phyloP scores from a whole-genome alignment of 2,113 vertebrate species.

The Cepphus grylle region DNA sequence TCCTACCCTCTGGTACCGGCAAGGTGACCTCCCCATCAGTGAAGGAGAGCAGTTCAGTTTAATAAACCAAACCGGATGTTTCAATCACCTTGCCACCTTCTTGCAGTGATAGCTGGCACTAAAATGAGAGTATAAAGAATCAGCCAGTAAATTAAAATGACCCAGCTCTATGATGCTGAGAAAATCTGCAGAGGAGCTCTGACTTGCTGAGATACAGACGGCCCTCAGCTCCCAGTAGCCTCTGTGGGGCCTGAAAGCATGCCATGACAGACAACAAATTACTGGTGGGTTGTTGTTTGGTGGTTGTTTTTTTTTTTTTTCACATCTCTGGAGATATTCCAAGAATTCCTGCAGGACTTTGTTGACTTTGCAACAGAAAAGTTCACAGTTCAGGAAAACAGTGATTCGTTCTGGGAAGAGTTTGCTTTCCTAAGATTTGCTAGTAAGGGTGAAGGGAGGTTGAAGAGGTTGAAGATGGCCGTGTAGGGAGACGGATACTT shows the following conservation, averaged over 20 bases:
- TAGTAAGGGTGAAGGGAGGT: not conserved
- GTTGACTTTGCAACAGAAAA: slow-evolving; percentile 29
- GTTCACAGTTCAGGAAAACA: not conserved
- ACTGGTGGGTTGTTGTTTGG: not conserved
- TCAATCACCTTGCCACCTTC: not conserved
- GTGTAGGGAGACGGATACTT: not conserved
- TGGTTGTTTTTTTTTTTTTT: not conserved
- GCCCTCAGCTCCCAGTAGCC: not conserved
- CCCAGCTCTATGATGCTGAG: not conserved
- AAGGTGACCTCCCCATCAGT: slow-evolving; percentile 7
- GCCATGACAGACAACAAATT: not conserved
- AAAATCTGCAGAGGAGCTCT: not conserved
- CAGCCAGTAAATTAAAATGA: slow-evolving; percentile 7
- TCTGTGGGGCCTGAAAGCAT: not conserved
- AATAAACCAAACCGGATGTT: not conserved
- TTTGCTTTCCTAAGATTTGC: not conserved
- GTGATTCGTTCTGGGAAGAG: not conserved
- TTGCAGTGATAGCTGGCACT: not conserved
- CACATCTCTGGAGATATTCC: not conserved
- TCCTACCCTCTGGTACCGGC: not conserved
- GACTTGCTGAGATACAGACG: not conserved
- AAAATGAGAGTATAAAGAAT: not conserved
- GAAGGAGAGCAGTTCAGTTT: not conserved
- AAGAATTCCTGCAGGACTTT: slow-evolving; percentile 8
- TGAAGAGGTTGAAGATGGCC: not conserved